A percentile compares a stretch with the other conserved stretches of the same genome.
Conservation (phyloP, 2,797 vertebrate genomes). For the Megalops cyprinoides region DNA sequence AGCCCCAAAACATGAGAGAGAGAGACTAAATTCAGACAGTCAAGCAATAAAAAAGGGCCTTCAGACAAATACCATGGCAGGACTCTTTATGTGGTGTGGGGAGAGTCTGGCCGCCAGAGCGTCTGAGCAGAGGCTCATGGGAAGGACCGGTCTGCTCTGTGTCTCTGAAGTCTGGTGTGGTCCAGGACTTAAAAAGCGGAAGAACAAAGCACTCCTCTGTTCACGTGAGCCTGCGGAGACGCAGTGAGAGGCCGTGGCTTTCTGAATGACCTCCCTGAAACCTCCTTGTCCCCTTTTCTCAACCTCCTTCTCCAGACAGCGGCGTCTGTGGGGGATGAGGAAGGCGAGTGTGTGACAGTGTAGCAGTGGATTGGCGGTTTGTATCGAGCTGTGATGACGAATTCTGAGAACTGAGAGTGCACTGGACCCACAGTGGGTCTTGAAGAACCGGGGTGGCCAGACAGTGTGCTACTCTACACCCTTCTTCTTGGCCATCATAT, state of each 20-base stretch:
- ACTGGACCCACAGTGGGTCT: not conserved
- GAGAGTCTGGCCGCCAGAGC: conserved; percentile 53
- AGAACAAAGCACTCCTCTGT: not conserved
- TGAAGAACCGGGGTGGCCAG: not conserved
- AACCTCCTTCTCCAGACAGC: conserved; percentile 23
- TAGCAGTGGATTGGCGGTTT: not conserved
- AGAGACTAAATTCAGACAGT: conserved; percentile 14
- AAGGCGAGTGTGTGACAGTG: not conserved
- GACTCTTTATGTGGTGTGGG: conserved; percentile 61
- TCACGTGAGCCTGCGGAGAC: too few species aligned
- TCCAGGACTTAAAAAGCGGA: not conserved
- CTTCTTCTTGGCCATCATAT: not conserved
- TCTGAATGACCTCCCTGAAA: too few species aligned
- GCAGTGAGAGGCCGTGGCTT: too few species aligned
- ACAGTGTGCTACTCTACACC: not conserved
- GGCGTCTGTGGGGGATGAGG: not conserved
- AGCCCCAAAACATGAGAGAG: not conserved
- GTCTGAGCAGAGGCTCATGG: conserved; percentile 61
- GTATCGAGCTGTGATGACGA: not conserved
- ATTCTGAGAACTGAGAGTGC: too few species aligned
- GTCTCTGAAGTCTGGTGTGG: conserved; percentile 14
- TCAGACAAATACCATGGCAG: conserved; percentile 56
- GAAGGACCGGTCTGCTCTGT: conserved; percentile 46
- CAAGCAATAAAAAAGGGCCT: not conserved
- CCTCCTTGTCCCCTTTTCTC: too few species aligned